phyloP scores from a whole-genome alignment of 2,797 vertebrate genomes.

The Pantherophis vulpinus region DNA sequence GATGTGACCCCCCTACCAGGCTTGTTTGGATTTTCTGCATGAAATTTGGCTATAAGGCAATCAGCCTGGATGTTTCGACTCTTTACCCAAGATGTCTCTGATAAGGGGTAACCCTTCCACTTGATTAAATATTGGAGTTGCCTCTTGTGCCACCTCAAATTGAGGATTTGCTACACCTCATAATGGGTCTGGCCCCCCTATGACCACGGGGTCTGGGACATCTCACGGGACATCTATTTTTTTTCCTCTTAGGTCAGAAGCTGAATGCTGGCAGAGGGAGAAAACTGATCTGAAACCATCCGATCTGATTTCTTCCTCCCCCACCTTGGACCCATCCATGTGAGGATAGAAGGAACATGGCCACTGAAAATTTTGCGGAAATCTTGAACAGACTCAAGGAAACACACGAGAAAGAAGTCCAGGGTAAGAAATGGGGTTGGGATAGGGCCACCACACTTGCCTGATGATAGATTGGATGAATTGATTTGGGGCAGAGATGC shows the following conservation, averaged over 20 bases:
- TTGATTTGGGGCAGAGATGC: not conserved
- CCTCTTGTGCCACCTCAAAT: no score
- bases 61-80: no score
- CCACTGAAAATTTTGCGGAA: conserved; percentile 82
- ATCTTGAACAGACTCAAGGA: conserved; percentile 85
- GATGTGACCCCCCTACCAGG: no score
- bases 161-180: no score
- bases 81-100: no score
- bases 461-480: not conserved
- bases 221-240: no score
- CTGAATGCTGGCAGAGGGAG: not conserved
- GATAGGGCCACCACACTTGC: not conserved
- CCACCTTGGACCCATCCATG: not conserved
- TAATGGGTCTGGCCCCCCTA: no score
- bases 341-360: conserved; percentile 29
- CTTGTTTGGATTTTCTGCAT: no score
- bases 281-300: accelerated
- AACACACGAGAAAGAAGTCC: conserved; percentile 85
- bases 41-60: no score
- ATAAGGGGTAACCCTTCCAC: no score
- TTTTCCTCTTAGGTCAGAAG: conserved; percentile 31
- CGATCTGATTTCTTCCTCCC: not conserved
- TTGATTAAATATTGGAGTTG: no score
- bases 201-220: no score
- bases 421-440: conserved; percentile 56